Base-by-base conservation (phyloP, 2,113 vertebrate species). In the Physeter macrocephalus region DNA sequence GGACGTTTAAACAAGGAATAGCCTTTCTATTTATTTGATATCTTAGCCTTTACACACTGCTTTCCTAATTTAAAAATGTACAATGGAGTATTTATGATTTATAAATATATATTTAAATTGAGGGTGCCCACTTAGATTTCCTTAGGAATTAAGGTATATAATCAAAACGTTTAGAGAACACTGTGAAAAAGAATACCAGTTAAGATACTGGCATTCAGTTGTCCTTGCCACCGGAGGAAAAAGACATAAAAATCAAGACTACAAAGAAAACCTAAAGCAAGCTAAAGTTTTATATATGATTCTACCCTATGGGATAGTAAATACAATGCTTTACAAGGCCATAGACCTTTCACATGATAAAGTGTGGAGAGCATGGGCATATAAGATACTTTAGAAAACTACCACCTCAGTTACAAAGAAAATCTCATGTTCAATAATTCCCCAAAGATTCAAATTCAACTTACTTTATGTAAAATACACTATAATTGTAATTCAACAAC, bases 201-300 rank as follows among this genome's bases (percentile, higher is more conserved):
- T 66, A 84, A 61, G 34, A 77, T 18, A 49, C 1, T 52, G 36
- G 64, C 27, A 86, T 85, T 96, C 61, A 31, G 29, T n/a, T 82
- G 36, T 89, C 34, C 62, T 78, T 64, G 49, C 57, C 49, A 80
- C 87, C 9, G 52, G 69, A 92, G 41, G 57, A 66, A 96, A 88
- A 95, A 72, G 34, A 82, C 23, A 54, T 11, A 89, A 86, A 96
- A 95, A 66, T 82, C 52, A 97, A 91, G 41, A 80, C 75, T 75
- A n/a, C 17, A 88, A 81, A 88, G 52, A 43, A 95, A 96, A 97
- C 1, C 43, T 81, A 39, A 69, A 93, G 78, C 18, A 85, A 80
- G 18, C n/a, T 86, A 86, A 75, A 71, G 84, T 83, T 93, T 92
- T 72, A 92, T 80, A 57, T 64, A 77, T 52, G 95, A 87, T 71